A percentile compares a stretch with the other conserved stretches of the same genome.
phyloP scores from a whole-genome alignment of 2,888 invertebrate genomes.

The Lasioglossum vierecki region DNA sequence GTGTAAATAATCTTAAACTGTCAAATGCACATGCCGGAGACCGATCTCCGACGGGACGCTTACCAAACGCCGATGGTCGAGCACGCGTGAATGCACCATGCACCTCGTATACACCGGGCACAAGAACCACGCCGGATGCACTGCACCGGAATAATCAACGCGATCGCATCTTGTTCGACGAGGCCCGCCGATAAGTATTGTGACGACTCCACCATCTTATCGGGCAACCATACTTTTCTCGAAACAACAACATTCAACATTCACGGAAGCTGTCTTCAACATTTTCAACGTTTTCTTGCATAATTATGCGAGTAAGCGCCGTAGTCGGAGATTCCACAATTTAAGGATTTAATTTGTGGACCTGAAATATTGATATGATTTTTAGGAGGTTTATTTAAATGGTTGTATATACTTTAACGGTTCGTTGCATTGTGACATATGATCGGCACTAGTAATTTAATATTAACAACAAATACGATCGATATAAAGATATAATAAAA shows the following conservation, averaged over 20 bases:
- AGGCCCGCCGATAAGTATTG: background rate
- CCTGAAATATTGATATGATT: too few relatives aligned
- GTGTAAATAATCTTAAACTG: constrained; percentile 77
- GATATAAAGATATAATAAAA: too few relatives aligned
- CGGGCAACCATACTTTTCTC: background rate
- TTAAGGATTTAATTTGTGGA: too few relatives aligned
- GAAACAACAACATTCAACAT: background rate
- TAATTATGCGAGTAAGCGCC: too few relatives aligned
- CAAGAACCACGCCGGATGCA: background rate
- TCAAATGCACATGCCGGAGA: constrained; percentile 71
- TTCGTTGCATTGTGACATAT: too few relatives aligned
- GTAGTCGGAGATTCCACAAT: too few relatives aligned
- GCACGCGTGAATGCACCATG: constrained; percentile 8
- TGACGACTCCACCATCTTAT: background rate
- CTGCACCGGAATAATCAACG: constrained; percentile 1
- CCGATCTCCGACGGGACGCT: constrained; percentile 25
- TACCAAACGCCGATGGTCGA: background rate
- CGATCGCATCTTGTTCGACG: background rate
- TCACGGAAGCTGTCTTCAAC: too few relatives aligned
- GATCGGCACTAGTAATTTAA: too few relatives aligned
- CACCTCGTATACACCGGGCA: background rate
- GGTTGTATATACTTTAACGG: too few relatives aligned
- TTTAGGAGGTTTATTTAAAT: too few relatives aligned
- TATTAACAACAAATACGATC: too few relatives aligned
- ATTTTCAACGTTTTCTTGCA: too few relatives aligned